Base-by-base conservation (phyloP, 2,797 vertebrate genomes). In the Carapus acus region DNA sequence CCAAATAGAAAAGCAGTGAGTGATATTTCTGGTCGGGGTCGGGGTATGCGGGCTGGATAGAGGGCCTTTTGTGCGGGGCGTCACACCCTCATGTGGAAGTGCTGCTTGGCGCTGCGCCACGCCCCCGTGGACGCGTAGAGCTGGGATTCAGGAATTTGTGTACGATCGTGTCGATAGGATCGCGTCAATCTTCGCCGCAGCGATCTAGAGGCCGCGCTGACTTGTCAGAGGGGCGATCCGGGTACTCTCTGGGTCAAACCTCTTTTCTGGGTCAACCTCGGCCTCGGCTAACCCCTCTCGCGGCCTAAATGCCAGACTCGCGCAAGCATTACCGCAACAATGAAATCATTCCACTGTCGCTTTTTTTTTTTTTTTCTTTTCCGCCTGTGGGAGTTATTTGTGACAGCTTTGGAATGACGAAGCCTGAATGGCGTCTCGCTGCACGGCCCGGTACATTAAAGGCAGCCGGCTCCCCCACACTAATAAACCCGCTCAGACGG, bases 21-120 rank as follows among this genome's bases (percentile, higher is more conserved):
- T 69, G 73, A 77, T 76, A 64, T 86, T 76, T 73, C 50, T 76
- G 70, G 51, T 73, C 2, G 54, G 59, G 76, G 65, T 52, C 29
- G 16, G 52, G 31, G 31, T 49, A 31, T 20, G 27, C 14, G 43
- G 24, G 18, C 48, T 43, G 53, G 23, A 87, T 69, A 84, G 78
- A 83, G 67, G 54, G 41, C 50, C 76, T 79, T 85, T 88, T 86
- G 83, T 87, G 39, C 61, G 14, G n/a, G 45, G 49, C 4, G 69
- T 65, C 71, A 74, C 73, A 72, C 77, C 81, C 76, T 76, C 57
- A 69, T 49, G 31, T n/a, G 71, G 79, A 84, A 82, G 77, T 74
- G 61, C 74, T 78, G 56, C 63, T 83, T 66, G 72, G 73, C 62
- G 2, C 62, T 72, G 43, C 55, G 58, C 60, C 53, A 64, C 21